Evolutionary conservation across 2,113 vertebrate genomes (phyloP).

Genomic region (Ailurus styani): DNA sequence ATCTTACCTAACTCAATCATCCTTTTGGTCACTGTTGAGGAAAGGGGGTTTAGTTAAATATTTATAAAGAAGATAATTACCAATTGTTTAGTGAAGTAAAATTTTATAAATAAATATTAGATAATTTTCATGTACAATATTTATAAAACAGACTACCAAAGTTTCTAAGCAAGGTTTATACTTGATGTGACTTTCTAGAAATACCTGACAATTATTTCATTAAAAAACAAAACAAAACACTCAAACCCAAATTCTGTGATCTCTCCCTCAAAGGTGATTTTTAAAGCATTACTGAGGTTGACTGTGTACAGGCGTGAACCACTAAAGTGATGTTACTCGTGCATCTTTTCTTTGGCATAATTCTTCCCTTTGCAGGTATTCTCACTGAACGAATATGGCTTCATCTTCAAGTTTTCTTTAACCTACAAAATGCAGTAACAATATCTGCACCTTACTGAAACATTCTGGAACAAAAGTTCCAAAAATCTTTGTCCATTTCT

Average conservation of each 20-base stretch:
- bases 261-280: not conserved
- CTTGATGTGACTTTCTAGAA: not conserved
- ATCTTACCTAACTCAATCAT: not conserved
- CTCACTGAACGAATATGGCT: not conserved
- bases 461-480: not conserved
- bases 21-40: not conserved
- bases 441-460: not conserved
- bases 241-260: not conserved
- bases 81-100: not conserved
- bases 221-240: not conserved
- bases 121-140: not conserved
- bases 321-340: not conserved
- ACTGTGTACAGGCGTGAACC: not conserved
- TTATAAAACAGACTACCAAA: conserved; percentile 11
- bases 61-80: conserved; percentile 25
- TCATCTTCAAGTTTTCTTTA: not conserved
- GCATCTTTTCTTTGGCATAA: not conserved
- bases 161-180: not conserved
- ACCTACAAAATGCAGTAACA: not conserved
- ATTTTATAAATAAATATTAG: not conserved
- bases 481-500: not conserved
- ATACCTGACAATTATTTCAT: not conserved
- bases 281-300: not conserved
- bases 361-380: not conserved
- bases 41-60: not conserved